Evolutionary conservation across 2,888 invertebrate species (phyloP).

Genomic region (Drepanosiphum platanoidis): DNA sequence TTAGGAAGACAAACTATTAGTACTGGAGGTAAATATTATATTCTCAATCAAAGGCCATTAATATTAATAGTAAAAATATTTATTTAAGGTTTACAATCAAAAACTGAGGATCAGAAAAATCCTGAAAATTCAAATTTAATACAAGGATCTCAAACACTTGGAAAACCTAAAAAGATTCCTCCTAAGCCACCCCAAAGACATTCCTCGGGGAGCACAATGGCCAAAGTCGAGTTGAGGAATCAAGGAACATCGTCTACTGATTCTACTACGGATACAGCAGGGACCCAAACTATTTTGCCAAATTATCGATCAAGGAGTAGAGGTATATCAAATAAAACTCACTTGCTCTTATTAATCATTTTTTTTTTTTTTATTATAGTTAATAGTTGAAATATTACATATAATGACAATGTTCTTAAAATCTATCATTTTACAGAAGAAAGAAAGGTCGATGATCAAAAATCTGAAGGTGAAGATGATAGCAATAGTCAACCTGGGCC

Average conservation of each 20-base stretch:
- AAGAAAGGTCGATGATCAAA: conserved; percentile 63
- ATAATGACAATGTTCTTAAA: neutral
- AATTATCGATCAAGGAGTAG: conserved; percentile 43
- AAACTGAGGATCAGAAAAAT: conserved; percentile 40
- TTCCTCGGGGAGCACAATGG: conserved; percentile 85
- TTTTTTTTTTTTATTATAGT: neutral
- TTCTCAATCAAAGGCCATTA: neutral
- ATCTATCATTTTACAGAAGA: conserved; percentile 61
- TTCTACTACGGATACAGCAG: conserved; percentile 56
- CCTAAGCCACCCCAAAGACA: conserved; percentile 80
- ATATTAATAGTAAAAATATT: neutral
- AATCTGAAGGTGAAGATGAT: conserved; percentile 74
- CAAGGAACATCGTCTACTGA: conserved; percentile 59
- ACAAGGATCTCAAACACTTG: conserved; percentile 83
- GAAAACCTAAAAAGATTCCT: conserved; percentile 80
- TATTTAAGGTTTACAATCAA: conserved; percentile 23
- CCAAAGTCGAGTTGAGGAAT: conserved; percentile 42
- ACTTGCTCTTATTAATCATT: no score
- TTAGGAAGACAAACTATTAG: conserved; percentile 63
- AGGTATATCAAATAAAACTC: conserved; percentile 33
- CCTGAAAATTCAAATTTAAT: conserved; percentile 68
- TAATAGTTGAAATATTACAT: neutral
- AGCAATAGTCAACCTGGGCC: conserved; percentile 67
- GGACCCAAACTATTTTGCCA: conserved; percentile 53
- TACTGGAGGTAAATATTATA: conserved; percentile 37